phyloP scores from a whole-genome alignment of 2,888 invertebrate species.

The Cantharis rustica region DNA sequence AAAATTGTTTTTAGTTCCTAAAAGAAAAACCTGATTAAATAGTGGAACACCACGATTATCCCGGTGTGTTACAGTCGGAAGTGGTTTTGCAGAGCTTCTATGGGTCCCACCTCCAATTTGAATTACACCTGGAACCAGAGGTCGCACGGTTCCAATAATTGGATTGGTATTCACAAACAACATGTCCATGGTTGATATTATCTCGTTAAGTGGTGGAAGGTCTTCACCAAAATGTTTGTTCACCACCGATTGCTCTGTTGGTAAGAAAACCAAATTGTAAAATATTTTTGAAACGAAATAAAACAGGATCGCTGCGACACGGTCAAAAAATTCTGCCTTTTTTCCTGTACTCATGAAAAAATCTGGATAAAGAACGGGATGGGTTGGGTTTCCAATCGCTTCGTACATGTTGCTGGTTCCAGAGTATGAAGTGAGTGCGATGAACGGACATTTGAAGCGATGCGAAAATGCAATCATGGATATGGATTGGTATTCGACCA shows the following conservation, averaged over 20 bases:
- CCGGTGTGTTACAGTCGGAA: background rate
- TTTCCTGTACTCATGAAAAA: slow-evolving; percentile 39
- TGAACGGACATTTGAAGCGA: slow-evolving; percentile 47
- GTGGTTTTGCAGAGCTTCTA: background rate
- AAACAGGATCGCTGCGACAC: slow-evolving; percentile 23
- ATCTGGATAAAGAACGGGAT: slow-evolving; percentile 49
- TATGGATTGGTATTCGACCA: slow-evolving; percentile 45
- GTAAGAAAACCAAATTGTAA: background rate
- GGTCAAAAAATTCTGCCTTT: slow-evolving; percentile 39
- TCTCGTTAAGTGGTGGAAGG: no score
- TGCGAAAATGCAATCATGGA: slow-evolving; percentile 43
- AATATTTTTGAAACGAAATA: background rate
- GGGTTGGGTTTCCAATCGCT: slow-evolving; percentile 43
- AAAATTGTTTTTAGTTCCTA: background rate
- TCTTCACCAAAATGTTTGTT: background rate
- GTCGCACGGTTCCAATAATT: background rate
- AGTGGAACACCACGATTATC: background rate
- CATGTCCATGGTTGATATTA: no score
- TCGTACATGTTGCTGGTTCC: slow-evolving; percentile 41
- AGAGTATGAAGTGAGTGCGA: slow-evolving; percentile 47
- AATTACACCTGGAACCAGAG: background rate
- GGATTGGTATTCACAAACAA: background rate
- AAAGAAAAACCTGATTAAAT: background rate
- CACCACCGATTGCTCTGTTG: background rate
- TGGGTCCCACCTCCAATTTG: background rate